Evolutionary conservation across 2,797 vertebrate species (phyloP), one percentile per base, ranked within the genome.

Genomic region (Allobates femoralis): DNA sequence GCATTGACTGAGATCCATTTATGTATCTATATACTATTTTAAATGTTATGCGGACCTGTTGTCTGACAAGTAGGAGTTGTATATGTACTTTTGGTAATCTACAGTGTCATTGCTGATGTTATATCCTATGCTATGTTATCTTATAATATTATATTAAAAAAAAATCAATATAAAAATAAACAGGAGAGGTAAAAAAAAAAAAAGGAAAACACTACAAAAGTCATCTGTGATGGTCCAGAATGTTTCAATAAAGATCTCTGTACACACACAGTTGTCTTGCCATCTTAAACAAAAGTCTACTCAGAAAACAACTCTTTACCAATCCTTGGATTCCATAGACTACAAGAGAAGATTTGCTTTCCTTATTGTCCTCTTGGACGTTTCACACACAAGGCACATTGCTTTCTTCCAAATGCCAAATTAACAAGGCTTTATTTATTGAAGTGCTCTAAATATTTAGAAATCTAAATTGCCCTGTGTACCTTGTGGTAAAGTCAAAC

Each of bases 401-500:
- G 28, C 34, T 34, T 64, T 55, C 34, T 76, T 66, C 79, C 71
- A 53, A 76, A 55, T 37, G 14, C 28, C 85, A 41, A 60, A 58
- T 50, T 84, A 77, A 37, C 55, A 73, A 23, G 51, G 60, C 34
- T 66, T 64, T 87, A 78, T 87, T 84, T 84, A 67, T 71, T 66
- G 66, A 51, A 53, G 60, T 83, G 60, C 56, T 3, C 86, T 84
- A 84, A 87, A 84, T 87, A 84, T 87, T 87, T 87, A 60, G 75
- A 79, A 53, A 87, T 30, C 53, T 53, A 34, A 87, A 79, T 79
- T 62, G 75, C 66, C 66, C 53, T 32, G 34, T 84, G 82, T 87
- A 84, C 41, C 26, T 32, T 55, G 34, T 30, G 26, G 74, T 79
- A 23, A 69, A 58, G 73, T 34, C 67, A 86, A 85, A 85, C 37